These are phyloP conservation scores for Xiphorhynchus erythropygius DNA, from an alignment of 2,797 vertebrate species.

Conservation along the genomic window DNA sequence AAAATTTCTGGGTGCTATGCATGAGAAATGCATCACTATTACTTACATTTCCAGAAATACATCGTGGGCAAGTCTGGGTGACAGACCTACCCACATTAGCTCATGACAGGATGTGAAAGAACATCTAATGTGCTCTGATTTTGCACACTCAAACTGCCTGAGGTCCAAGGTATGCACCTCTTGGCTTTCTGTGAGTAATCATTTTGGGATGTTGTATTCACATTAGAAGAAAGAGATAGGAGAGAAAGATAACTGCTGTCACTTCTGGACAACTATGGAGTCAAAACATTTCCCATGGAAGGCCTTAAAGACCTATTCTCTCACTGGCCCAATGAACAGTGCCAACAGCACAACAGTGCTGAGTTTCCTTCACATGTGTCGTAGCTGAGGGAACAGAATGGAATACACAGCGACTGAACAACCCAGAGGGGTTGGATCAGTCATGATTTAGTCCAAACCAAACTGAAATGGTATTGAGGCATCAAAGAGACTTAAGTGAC, in stretches of 20 bases:
- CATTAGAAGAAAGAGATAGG: not conserved
- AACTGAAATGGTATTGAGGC: not conserved
- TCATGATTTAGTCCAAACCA: not conserved
- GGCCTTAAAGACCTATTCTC: not conserved
- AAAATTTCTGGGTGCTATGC: not conserved
- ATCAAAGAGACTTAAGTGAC: not conserved
- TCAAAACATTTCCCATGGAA: not conserved
- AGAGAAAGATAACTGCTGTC: not conserved
- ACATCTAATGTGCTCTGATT: not conserved
- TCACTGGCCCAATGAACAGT: not conserved
- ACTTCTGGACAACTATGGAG: not conserved
- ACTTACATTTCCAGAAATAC: not conserved
- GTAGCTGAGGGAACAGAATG: not conserved
- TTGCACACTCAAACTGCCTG: not conserved
- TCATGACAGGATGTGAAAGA: not conserved
- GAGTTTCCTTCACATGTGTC: not conserved
- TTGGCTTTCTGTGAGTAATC: not conserved
- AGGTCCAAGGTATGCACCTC: not conserved
- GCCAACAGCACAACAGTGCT: no score
- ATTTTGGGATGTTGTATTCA: not conserved
- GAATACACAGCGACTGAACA: not conserved
- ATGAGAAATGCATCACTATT: not conserved
- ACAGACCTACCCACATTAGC: not conserved
- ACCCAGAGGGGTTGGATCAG: not conserved
- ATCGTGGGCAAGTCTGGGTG: not conserved